Percentiles rank a stretch among this genome's conserved stretches.
Evolutionary conservation across 2,888 invertebrate genomes (phyloP).

Genomic region (Epinotia brunnichana): DNA sequence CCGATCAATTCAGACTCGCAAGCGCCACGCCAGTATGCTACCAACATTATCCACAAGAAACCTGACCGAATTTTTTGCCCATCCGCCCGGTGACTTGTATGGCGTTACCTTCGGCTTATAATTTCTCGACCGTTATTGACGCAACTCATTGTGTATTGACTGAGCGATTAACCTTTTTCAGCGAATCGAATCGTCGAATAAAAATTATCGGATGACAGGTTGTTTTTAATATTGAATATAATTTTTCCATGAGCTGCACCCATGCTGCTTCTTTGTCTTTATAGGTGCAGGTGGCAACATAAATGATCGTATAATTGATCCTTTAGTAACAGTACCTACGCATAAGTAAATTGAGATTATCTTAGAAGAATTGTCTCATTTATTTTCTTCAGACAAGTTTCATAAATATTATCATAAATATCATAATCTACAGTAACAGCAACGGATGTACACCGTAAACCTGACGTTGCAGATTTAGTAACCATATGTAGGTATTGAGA

Average conservation of each 20-base stretch:
- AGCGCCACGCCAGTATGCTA: too few relatives aligned
- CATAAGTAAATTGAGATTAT: too few relatives aligned
- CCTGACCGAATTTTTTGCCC: slow-evolving; percentile 39
- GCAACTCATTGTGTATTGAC: slow-evolving; percentile 41
- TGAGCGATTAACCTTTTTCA: slow-evolving; percentile 42
- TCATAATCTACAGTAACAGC: too few relatives aligned
- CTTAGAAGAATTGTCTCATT: too few relatives aligned
- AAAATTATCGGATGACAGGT: slow-evolving; percentile 35
- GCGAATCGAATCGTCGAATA: slow-evolving; percentile 31
- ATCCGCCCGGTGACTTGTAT: slow-evolving; percentile 46
- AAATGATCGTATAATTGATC: not conserved
- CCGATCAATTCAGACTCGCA: too few relatives aligned
- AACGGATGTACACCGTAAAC: too few relatives aligned
- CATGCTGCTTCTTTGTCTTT: not conserved
- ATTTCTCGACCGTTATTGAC: slow-evolving; percentile 44
- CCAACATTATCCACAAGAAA: slow-evolving; percentile 1
- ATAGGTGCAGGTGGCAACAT: not conserved
- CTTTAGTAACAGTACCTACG: too few relatives aligned
- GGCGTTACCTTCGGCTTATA: slow-evolving; percentile 52
- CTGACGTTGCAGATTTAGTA: too few relatives aligned
- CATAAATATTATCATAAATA: too few relatives aligned
- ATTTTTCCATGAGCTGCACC: slow-evolving; percentile 11
- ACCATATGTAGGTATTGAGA: too few relatives aligned
- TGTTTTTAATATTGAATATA: slow-evolving; percentile 31
- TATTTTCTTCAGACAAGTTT: too few relatives aligned